Evolutionary conservation across 2,113 vertebrate species (phyloP), one percentile per base, ranked within the genome.

Genomic region (Limnothrissa miodon): DNA sequence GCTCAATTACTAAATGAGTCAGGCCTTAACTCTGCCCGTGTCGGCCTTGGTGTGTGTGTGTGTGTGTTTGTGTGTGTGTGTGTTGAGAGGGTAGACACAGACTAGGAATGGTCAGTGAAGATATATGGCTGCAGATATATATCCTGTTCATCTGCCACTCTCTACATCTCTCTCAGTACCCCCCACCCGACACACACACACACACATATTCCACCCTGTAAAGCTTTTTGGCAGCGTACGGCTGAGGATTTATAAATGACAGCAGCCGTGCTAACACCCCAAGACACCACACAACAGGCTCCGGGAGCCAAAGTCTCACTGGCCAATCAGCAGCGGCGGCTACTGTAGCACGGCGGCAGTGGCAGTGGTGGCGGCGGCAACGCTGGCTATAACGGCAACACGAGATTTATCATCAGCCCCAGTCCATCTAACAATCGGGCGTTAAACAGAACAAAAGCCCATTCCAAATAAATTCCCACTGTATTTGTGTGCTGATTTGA

Each of bases 401-500:
- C 62, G 33, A 96, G 96, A 97, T 97, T 96, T 96, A 96, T 97
- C 95, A 96, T 95, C 92, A 95, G 96, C 96, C 95, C 2, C 89
- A 91, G 93, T 94, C 96, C 94, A 96, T 95, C 96, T 96, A 96
- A 97, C 97, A 97, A 97, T 96, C 96, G 96, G 96, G 96, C 95
- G 95, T 97, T 98, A 97, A 96, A 95, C 95, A 95, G 94, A 98
- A 98, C 97, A 98, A 95, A 98, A 99, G 97, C 96, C 96, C 97
- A 98, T 97, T 98, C 97, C 95, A 97, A 98, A 99, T 99, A 98
- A 98, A 98, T 99, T 98, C 96, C 95, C 96, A 94, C 96, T 96
- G 96, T 97, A 97, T 98, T 98, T 99, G 96, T 97, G 96, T 95
- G 95, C 89, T 96, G 95, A 98, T 98, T 98, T 99, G 97, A 99